A percentile compares a stretch with the other conserved stretches of the same genome.
phyloP scores from a whole-genome alignment of 2,113 vertebrate genomes.

The Galemys pyrenaicus region DNA sequence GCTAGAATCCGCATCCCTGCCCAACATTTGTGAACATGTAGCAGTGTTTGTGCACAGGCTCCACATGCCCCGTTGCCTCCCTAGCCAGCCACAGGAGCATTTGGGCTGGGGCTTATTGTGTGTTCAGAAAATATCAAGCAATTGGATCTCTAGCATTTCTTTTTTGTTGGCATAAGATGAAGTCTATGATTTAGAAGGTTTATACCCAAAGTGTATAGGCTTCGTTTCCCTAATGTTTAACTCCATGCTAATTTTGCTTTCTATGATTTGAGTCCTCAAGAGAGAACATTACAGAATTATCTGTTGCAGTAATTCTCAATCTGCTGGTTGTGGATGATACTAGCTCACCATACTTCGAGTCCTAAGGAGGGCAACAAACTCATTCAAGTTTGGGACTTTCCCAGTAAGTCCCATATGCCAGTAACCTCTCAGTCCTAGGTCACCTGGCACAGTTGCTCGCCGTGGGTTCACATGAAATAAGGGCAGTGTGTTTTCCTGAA shows the following conservation, averaged over 20 bases:
- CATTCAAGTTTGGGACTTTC: neutral
- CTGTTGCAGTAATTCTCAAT: neutral
- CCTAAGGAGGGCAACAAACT: neutral
- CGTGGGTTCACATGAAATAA: slow-evolving; percentile 6
- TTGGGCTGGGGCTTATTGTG: neutral
- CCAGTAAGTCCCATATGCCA: neutral
- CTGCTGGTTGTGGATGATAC: neutral
- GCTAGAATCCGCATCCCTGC: neutral
- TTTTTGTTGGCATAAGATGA: slow-evolving; percentile 26
- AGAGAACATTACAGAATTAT: neutral
- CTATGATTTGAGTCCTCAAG: neutral
- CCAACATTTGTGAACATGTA: neutral
- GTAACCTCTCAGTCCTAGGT: neutral
- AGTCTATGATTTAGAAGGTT: neutral
- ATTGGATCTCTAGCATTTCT: neutral
- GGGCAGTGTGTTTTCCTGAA: neutral
- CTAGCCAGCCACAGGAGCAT: neutral
- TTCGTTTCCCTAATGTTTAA: neutral
- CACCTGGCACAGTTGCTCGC: neutral
- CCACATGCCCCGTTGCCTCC: neutral
- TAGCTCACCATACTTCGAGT: neutral
- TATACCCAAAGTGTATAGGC: neutral
- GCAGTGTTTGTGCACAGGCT: neutral
- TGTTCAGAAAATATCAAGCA: neutral
- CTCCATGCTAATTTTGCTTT: neutral